Evolutionary conservation across 2,888 invertebrate genomes (phyloP), one percentile per base, ranked within the genome.

Genomic region (Drosophila mercatorum): DNA sequence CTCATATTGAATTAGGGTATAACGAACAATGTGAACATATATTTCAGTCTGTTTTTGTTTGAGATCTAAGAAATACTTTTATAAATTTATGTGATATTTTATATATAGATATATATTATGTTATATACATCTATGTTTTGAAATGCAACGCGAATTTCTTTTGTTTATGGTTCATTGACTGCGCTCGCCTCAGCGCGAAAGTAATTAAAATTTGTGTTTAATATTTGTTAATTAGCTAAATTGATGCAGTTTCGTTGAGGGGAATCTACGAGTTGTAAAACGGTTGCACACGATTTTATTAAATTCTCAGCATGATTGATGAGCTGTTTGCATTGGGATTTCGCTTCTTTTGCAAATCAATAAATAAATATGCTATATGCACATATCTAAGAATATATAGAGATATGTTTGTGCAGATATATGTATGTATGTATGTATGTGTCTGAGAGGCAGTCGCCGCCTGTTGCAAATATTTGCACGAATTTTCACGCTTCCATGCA

Each of bases 401-500:
- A 40, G n/a, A 34, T 34, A n/a, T 28, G 14, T 26, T 10, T 49
- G 10, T 31, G 31, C 28, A 28, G 12, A 17, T 17, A 17, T 17
- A 17, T 17, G 17, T 17, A 17, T 0, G 0, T 17, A 17, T 17
- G 17, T 17, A 17, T 52, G 12, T 52, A 26, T 53, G 22, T 26
- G 10, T n/a, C 31, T n/a, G 34, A 31, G 53, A 41, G 55, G 41
- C 41, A 55, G 38, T 41, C 28, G 59, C 62, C 60, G 70, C 61
- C 58, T 58, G 51, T 49, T 56, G 68, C 59, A 64, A 74, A 86
- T 87, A 88, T 82, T 82, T 81, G 72, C 76, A 79, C 79, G 76
- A 82, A 72, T 82, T 86, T 86, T 86, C 82, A 88, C 89, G 86
- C 86, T 84, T 88, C 87, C 87, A 88, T 87, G 89, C 76, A 71